phyloP scores from a whole-genome alignment of 2,888 invertebrate genomes.

The Campoplex capitator region DNA sequence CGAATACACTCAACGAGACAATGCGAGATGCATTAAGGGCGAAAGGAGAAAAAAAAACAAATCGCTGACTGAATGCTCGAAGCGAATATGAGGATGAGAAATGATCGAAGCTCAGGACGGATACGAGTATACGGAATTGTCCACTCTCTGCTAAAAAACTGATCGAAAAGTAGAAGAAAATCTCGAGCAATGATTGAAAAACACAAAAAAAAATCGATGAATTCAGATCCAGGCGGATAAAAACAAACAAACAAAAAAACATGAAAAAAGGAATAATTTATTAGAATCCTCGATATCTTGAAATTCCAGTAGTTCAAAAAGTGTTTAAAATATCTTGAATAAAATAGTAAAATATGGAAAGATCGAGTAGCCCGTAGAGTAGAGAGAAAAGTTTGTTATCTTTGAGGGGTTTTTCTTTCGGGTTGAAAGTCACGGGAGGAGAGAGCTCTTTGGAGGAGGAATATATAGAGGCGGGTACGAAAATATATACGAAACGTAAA shows the following conservation, averaged over 20 bases:
- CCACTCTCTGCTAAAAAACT: neutral
- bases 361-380: neutral
- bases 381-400: neutral
- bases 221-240: no score
- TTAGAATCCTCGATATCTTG: neutral
- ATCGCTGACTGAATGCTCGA: constrained; percentile 8
- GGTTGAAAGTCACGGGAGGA: neutral
- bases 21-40: constrained; percentile 20
- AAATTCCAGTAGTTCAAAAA: neutral
- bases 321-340: neutral
- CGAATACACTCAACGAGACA: constrained; percentile 40
- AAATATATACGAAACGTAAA: constrained; percentile 6
- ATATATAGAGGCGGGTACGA: neutral
- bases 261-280: no score
- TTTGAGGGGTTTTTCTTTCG: neutral
- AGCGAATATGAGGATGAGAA: neutral
- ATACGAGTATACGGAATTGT: neutral
- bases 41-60: neutral
- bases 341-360: constrained; percentile 3
- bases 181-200: no score
- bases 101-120: neutral
- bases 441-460: neutral
- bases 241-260: no score
- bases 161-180: no score
- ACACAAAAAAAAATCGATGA: no score